Evolutionary conservation across 2,888 invertebrate genomes (phyloP), one percentile per base, ranked within the genome.

Genomic region (Tachina fera): DNA sequence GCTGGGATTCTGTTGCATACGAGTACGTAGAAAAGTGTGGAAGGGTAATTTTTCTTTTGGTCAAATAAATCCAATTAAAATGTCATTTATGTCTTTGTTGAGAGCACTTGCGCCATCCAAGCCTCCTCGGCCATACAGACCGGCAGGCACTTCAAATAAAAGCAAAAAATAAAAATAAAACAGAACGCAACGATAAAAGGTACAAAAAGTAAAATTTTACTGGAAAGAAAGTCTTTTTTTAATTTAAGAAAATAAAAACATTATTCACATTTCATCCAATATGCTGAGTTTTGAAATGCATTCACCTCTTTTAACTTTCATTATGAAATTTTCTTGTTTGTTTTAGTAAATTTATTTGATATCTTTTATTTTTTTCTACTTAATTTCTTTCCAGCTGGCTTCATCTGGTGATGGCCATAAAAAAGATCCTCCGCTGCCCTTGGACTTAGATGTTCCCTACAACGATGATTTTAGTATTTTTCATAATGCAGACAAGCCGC

Each of bases 381-480:
- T 53, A 41, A n/a, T 61, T 81, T 31, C 9, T 53, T 63, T 58
- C 13, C 86, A 89, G 89, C 80, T 88, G 82, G 87, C 88, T 70
- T 88, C 88, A 84, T 86, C 88, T 67, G 89, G 49, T 22, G 84
- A 87, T 76, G 90, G 91, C 70, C 91, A 90, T 87, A 92, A 94
- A 88, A 71, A 77, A 11, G 94, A 95, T 93, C 95, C 95, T 88
- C 94, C 95, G 90, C 92, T 95, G 92, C 95, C 95, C 89, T 93
- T 95, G 92, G 95, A 95, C 91, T 93, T 95, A 92, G 95, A 95
- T 91, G 94, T 95, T 88, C 95, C 95, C 86, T 95, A 95, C 91
- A 95, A 95, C 88, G 95, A 94, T 91, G 95, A 95, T 90, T 94
- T 93, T 87, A 94, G 94, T 88, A 93, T 94, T 86, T 94, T 94